These are phyloP conservation scores for Osmerus eperlanus DNA, from an alignment of 2,113 vertebrate species.

Conservation along the genomic window DNA sequence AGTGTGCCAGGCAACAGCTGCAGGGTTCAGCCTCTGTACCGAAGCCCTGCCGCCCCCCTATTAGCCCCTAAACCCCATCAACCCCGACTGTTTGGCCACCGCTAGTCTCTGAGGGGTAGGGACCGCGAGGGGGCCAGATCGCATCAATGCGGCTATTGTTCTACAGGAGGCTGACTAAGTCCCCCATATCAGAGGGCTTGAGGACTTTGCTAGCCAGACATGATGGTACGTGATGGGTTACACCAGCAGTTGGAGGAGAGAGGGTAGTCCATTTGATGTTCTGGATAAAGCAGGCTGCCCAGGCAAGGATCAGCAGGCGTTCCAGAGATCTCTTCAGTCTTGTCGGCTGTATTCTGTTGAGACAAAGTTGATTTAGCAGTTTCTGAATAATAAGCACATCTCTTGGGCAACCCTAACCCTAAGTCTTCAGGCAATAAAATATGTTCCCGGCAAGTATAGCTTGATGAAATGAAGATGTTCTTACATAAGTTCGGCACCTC, in stretches of 20 bases:
- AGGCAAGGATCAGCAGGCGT: too few species aligned
- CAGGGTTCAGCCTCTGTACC: conserved; percentile 65
- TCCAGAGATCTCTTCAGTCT: too few species aligned
- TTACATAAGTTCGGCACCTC: background rate
- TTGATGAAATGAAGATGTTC: too few species aligned
- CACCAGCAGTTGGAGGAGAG: conserved; percentile 16
- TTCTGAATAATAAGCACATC: too few species aligned
- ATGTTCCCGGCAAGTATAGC: too few species aligned
- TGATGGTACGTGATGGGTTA: conserved; percentile 29
- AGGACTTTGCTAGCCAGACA: conserved; percentile 22
- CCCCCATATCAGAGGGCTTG: conserved; percentile 49
- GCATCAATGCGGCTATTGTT: conserved; percentile 68
- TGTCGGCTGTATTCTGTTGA: too few species aligned
- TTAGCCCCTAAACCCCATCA: conserved; percentile 58
- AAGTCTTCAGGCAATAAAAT: too few species aligned
- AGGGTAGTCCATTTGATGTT: conserved; percentile 8
- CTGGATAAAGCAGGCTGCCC: conserved; percentile 35
- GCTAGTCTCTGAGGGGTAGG: conserved; percentile 42
- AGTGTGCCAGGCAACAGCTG: conserved; percentile 88
- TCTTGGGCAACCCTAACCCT: too few species aligned
- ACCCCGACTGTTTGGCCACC: conserved; percentile 64
- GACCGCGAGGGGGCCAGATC: conserved; percentile 65
- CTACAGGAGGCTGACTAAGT: conserved; percentile 40
- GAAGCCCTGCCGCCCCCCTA: conserved; percentile 55
- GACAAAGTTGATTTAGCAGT: too few species aligned